Percentiles rank a stretch among this genome's conserved stretches.
Evolutionary conservation across 2,113 vertebrate genomes (phyloP).

Genomic region (Rhipidura dahli): DNA sequence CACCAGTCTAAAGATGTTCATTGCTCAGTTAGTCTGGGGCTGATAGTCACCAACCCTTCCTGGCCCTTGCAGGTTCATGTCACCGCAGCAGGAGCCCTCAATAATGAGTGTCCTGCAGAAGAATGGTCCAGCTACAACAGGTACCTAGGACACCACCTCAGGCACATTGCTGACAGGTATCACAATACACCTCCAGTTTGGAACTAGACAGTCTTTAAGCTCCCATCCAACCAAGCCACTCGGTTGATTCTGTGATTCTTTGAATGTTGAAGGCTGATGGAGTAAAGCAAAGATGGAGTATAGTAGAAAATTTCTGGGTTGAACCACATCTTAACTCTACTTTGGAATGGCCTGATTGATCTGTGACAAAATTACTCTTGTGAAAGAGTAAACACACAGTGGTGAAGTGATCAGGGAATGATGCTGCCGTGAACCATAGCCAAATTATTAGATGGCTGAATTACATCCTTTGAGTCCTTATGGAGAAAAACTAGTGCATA

Average conservation of each 20-base stretch:
- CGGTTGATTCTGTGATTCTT: not conserved
- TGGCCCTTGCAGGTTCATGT: not conserved
- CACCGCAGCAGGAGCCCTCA: not conserved
- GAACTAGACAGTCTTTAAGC: accelerated
- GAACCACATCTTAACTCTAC: not conserved
- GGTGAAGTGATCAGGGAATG: not conserved
- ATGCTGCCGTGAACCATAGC: accelerated
- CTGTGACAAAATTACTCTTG: not conserved
- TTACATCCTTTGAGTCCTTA: not conserved
- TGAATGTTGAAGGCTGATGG: not conserved
- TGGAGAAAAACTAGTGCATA: not conserved
- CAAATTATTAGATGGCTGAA: not conserved
- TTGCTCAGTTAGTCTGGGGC: not conserved
- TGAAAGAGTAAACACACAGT: not conserved
- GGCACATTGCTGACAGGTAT: not conserved
- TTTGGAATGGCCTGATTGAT: not conserved
- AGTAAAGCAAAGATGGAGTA: not conserved
- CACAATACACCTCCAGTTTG: not conserved
- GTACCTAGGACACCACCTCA: not conserved
- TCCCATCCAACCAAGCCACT: not conserved
- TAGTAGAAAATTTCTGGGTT: not conserved
- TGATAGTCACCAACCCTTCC: not conserved
- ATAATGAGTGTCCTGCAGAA: not conserved
- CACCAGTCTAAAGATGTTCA: not conserved
- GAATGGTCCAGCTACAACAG: not conserved